Conservation (phyloP, 2,888 invertebrate species). For the Andrena chrysosceles region DNA sequence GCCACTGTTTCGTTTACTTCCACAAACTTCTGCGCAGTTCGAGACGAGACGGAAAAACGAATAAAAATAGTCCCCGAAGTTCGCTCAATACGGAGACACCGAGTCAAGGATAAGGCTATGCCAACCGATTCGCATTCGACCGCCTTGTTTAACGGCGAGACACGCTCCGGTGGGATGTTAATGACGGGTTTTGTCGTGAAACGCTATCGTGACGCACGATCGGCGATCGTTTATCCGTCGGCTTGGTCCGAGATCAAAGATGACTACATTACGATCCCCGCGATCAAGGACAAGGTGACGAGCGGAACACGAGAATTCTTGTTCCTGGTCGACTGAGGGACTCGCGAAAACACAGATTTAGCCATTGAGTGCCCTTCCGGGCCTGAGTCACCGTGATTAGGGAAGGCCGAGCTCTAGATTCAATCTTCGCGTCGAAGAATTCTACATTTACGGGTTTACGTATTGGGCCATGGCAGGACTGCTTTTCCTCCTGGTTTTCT, state of each 20-base stretch:
- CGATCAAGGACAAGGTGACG: neutral
- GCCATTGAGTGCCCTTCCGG: conserved; percentile 33
- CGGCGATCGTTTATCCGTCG: conserved; percentile 29
- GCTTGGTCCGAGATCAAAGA: conserved; percentile 22
- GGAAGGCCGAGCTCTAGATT: conserved; percentile 39
- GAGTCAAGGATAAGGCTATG: conserved; percentile 59
- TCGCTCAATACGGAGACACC: conserved; percentile 58
- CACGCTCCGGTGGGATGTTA: conserved; percentile 58
- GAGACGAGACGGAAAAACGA: neutral
- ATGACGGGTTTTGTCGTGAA: conserved; percentile 50
- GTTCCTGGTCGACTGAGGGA: conserved; percentile 10
- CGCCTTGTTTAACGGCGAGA: conserved; percentile 50
- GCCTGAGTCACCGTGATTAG: conserved; percentile 31
- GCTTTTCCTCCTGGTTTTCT: conserved; percentile 82
- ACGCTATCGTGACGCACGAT: conserved; percentile 48
- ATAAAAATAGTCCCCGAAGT: conserved; percentile 25
- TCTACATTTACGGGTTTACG: conserved; percentile 70
- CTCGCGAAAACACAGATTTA: conserved; percentile 34
- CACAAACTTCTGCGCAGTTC: conserved; percentile 22
- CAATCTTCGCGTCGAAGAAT: conserved; percentile 48
- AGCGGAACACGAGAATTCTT: conserved; percentile 28
- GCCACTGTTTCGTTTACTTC: neutral
- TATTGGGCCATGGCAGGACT: conserved; percentile 81
- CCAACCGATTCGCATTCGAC: conserved; percentile 53
- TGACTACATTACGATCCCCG: conserved; percentile 16